Percentiles rank a stretch among this genome's conserved stretches.
Evolutionary conservation across 1,140 invertebrate genomes (phyloP).

Genomic region (Drosophila ercepeae): DNA sequence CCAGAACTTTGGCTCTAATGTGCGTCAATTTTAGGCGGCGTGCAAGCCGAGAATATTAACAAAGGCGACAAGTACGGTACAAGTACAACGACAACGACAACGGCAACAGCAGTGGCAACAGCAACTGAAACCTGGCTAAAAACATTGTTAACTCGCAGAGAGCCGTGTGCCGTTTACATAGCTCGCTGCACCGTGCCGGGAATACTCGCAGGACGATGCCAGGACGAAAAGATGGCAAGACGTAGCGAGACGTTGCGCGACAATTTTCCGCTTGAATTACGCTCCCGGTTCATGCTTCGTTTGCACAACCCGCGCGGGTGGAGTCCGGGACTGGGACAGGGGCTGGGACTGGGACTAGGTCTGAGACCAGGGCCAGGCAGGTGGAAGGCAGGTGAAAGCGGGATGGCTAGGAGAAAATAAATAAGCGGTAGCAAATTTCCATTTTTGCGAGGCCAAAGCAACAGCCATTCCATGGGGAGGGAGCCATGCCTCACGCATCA

Average conservation of each 20-base stretch:
- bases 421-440: conserved; percentile 81
- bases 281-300: conserved; percentile 81
- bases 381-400: not conserved
- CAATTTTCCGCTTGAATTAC: conserved; percentile 82
- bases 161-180: conserved; percentile 68
- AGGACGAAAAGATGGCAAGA: conserved; percentile 59
- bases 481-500: conserved; percentile 29
- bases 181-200: conserved; percentile 44
- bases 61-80: conserved; percentile 45
- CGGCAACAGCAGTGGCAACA: conserved; percentile 12
- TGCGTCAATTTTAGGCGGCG: conserved; percentile 61
- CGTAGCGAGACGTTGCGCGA: conserved; percentile 78
- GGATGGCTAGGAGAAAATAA: conserved; percentile 54
- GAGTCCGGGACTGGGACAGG: not conserved
- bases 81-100: conserved; percentile 2
- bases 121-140: conserved; percentile 33
- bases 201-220: conserved; percentile 37
- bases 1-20: conserved; percentile 42
- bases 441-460: conserved; percentile 68
- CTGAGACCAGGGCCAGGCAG: conserved; percentile 6
- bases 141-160: conserved; percentile 64
- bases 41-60: conserved; percentile 70
- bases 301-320: conserved; percentile 55
- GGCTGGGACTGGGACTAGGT: not conserved
- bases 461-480: conserved; percentile 41